These are phyloP conservation scores for Sparus aurata DNA, from an alignment of 2,797 vertebrate genomes.

Conservation along the genomic window DNA sequence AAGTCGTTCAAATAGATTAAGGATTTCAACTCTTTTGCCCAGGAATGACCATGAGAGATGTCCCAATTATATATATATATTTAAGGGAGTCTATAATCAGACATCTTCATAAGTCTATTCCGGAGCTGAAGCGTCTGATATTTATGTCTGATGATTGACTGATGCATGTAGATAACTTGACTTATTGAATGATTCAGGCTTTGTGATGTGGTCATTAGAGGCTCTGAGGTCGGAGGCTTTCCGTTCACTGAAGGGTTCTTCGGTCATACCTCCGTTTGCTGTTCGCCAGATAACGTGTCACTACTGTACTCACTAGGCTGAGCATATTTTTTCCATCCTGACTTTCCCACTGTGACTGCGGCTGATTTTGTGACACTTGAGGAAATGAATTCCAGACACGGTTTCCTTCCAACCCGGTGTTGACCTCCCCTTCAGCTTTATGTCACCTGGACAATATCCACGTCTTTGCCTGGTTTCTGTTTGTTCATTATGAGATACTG, in stretches of 20 bases:
- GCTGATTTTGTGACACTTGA: conserved; percentile 67
- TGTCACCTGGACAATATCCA: conserved; percentile 31
- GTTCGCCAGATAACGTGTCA: not conserved
- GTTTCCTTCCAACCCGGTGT: conserved; percentile 60
- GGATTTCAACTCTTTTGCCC: no score
- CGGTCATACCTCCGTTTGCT: not conserved
- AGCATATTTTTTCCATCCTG: conserved; percentile 5
- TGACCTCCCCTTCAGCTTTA: conserved; percentile 51
- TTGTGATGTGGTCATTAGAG: not conserved
- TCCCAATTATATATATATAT: no score
- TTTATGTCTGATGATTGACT: no score
- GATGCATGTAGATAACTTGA: not conserved
- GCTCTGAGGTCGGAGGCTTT: conserved; percentile 36
- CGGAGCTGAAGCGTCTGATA: no score
- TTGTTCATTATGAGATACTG: not conserved
- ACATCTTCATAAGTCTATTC: no score
- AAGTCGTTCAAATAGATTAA: no score
- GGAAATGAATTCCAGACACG: conserved; percentile 74
- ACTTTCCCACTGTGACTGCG: conserved; percentile 62
- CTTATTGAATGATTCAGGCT: not conserved
- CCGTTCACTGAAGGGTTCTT: conserved; percentile 19
- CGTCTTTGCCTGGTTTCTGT: conserved; percentile 23
- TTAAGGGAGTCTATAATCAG: no score
- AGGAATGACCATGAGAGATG: no score
- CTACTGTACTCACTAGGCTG: not conserved